Evolutionary conservation across 1,140 invertebrate species (phyloP).

Genomic region (Charaxes varanes): DNA sequence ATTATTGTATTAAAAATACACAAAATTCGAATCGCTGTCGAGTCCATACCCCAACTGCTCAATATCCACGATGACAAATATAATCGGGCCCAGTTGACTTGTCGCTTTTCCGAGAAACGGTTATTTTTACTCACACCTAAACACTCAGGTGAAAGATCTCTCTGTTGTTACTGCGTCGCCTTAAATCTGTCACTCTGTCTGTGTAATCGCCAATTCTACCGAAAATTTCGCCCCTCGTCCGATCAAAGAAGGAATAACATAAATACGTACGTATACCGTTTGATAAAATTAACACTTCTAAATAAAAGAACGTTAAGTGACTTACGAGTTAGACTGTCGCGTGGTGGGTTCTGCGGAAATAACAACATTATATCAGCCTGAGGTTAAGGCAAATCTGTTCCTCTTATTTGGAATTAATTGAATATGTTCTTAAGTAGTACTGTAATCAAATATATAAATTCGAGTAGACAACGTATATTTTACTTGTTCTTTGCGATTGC

Average conservation of each 20-base stretch:
- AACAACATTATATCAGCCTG: too few relatives aligned
- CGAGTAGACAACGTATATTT: too few relatives aligned
- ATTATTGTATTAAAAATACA: too few relatives aligned
- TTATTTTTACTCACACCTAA: slow-evolving; percentile 67
- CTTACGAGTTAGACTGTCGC: too few relatives aligned
- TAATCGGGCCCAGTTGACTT: slow-evolving; percentile 63
- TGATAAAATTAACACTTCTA: slow-evolving; percentile 14
- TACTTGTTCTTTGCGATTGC: too few relatives aligned
- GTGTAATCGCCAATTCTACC: slow-evolving; percentile 47
- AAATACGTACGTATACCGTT: slow-evolving; percentile 24
- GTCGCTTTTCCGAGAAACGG: slow-evolving; percentile 61
- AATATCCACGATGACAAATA: slow-evolving; percentile 65
- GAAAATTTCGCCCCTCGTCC: slow-evolving; percentile 47
- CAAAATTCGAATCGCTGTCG: too few relatives aligned
- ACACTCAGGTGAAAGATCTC: slow-evolving; percentile 68
- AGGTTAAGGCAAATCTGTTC: too few relatives aligned
- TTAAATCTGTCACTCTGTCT: slow-evolving; percentile 56
- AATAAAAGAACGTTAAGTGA: too few relatives aligned
- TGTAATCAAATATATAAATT: too few relatives aligned
- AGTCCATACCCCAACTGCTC: slow-evolving; percentile 19
- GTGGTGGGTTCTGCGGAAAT: too few relatives aligned
- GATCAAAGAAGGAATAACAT: slow-evolving; percentile 55
- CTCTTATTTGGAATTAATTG: too few relatives aligned
- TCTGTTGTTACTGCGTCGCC: slow-evolving; percentile 37
- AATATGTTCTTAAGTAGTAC: too few relatives aligned